Conservation (phyloP, 2,797 vertebrate species). For the Lacerta agilis region DNA sequence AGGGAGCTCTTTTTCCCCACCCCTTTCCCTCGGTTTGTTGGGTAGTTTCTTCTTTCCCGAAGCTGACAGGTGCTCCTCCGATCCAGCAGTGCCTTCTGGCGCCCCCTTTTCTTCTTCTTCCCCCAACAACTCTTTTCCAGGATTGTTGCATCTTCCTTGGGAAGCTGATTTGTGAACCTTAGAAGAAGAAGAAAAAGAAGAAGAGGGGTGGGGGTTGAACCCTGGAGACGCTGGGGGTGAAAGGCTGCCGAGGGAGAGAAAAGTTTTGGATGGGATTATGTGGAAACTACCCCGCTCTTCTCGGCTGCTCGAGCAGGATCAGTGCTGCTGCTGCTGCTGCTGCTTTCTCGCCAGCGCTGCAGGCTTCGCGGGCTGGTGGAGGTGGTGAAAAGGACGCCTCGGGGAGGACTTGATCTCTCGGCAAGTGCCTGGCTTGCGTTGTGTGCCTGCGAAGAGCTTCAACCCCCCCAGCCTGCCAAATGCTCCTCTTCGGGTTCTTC, state of each 20-base stretch:
- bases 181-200: conserved; percentile 26
- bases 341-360: conserved; percentile 78
- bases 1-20: conserved; percentile 33
- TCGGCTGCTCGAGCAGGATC: conserved; percentile 86
- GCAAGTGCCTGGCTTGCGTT: conserved; percentile 73
- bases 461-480: conserved; percentile 88
- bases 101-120: conserved; percentile 8
- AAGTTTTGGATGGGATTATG: conserved; percentile 91
- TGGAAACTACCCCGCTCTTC: conserved; percentile 87
- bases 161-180: conserved; percentile 75
- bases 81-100: conserved; percentile 26
- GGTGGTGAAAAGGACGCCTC: conserved; percentile 71
- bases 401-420: conserved; percentile 74
- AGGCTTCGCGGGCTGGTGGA: conserved; percentile 83
- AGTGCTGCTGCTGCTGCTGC: conserved; percentile 73
- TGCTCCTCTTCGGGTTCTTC: conserved; percentile 92
- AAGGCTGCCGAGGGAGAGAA: conserved; percentile 63
- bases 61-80: conserved; percentile 66
- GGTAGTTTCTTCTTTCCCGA: conserved; percentile 14
- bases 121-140: conserved; percentile 52
- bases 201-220: conserved; percentile 39
- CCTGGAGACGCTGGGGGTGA: conserved; percentile 73
- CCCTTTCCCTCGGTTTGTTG: conserved; percentile 25
- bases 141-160: conserved; percentile 75
- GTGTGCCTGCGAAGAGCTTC: conserved; percentile 69